These are phyloP conservation scores for Puffinus mauretanicus DNA, from an alignment of 2,113 vertebrate genomes.

Conservation along the genomic window DNA sequence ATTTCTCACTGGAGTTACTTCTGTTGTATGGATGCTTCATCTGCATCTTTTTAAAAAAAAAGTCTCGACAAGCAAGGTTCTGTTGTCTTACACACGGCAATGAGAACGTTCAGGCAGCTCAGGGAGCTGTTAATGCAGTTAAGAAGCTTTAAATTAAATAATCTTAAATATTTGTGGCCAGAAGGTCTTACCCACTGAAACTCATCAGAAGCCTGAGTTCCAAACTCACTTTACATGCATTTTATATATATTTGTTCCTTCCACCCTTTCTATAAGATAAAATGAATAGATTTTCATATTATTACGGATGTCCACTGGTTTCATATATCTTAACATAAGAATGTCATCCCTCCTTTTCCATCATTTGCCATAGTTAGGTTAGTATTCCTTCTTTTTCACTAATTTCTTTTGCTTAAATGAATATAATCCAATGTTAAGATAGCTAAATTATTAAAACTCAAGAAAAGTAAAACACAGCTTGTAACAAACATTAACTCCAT, in stretches of 20 bases:
- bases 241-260: background rate
- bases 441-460: background rate
- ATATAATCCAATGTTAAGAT: background rate
- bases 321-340: background rate
- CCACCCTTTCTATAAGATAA: background rate
- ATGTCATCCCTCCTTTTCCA: background rate
- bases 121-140: background rate
- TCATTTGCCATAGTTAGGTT: background rate
- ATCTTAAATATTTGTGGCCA: background rate
- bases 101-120: background rate
- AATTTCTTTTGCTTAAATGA: background rate
- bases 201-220: background rate
- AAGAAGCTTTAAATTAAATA: background rate
- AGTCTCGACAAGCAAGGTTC: background rate
- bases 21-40: background rate
- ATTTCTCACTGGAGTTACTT: background rate
- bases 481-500: background rate
- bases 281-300: background rate
- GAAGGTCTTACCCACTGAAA: background rate
- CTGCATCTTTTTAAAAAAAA: background rate
- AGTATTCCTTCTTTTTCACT: background rate
- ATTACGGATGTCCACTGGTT: background rate
- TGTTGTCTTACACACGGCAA: background rate
- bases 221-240: background rate
- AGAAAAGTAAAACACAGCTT: background rate